Percentiles rank a stretch among this genome's conserved stretches.
phyloP scores from a whole-genome alignment of 2,888 invertebrate species.

The Polydrusus cervinus region DNA sequence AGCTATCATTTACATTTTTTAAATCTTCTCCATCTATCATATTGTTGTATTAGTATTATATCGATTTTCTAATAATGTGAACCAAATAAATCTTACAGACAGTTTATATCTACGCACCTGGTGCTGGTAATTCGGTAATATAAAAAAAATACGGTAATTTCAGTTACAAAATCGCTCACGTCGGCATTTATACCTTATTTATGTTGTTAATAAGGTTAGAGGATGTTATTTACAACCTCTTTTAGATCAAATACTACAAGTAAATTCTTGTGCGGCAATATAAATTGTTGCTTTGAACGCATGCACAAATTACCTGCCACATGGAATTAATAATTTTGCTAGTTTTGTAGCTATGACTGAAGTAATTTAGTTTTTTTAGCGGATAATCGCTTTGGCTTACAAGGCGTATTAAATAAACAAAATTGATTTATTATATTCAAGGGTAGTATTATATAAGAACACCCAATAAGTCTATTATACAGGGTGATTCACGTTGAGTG shows the following conservation, averaged over 20 bases:
- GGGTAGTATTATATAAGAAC: no score
- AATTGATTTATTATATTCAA: no score
- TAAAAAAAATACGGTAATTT: slow-evolving; percentile 40
- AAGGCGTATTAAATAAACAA: no score
- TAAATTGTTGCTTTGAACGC: slow-evolving; percentile 37
- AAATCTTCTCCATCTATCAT: no score
- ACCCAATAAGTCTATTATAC: no score
- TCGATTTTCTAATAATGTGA: no score
- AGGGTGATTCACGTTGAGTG: no score
- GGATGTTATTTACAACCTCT: slow-evolving; percentile 49
- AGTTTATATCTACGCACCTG: slow-evolving; percentile 35
- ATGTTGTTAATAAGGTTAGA: slow-evolving; percentile 51
- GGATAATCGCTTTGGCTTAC: no score
- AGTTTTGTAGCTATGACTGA: neutral
- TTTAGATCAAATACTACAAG: slow-evolving; percentile 48
- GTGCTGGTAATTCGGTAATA: slow-evolving; percentile 28
- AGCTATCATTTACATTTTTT: no score
- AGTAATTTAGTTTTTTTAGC: neutral
- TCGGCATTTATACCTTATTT: slow-evolving; percentile 50
- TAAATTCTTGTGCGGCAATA: slow-evolving; percentile 49
- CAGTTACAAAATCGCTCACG: slow-evolving; percentile 46
- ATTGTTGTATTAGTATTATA: no score
- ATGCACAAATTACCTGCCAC: slow-evolving; percentile 42
- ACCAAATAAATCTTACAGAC: no score
- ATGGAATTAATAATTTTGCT: slow-evolving; percentile 10